Base-by-base conservation (phyloP, 2,797 vertebrate species). In the Uromys caudimaculatus region DNA sequence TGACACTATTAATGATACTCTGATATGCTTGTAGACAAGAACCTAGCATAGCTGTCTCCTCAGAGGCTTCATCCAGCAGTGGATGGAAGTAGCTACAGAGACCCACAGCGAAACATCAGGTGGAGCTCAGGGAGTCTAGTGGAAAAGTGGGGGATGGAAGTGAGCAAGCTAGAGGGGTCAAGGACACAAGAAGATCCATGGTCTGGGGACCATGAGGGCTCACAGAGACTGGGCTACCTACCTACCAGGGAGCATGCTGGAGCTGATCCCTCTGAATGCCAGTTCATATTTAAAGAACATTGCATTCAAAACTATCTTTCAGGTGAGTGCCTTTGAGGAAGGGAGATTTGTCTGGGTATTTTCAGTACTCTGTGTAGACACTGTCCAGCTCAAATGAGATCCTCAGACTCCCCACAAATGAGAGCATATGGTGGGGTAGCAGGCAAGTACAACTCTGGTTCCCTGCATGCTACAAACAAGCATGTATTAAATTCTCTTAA, bases 391-490 rank as follows among this genome's bases (percentile, higher is more conserved):
- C 58, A 10, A 6, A 83, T 89, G 52, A 71, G 58, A 84, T 32
- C 86, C 47, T 69, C 16, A 5, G 4, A 41, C 16, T 62, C 7
- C n/a, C n/a, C 27, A 11, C 10, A 23, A 12, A 41, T 12, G 2
- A n/a, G n/a, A 50, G 27, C 32, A 7, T 56, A 54, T 13, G 52
- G 10, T 23, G 5, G 1, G 13, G 29, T 3, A 16, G 16, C 6
- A 17, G 67, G 64, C 6, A 47, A 4, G 58, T 3, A 0, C 1
- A 38, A 23, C 52, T 3, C 21, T 47, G 38, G 6, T 4, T 32
- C 14, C 16, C 35, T 1, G 0, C 1, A 3, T 23, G 38, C 16
- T 32, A 35, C 8, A n/a, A 44, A 47, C 24, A 41, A 38, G 73
- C 56, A 79, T 50, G 10, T 17, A 27, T 21, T 77, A 56, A 67